Base-by-base conservation (phyloP, 1,140 invertebrate species). In the Drosophila trapezifrons region DNA sequence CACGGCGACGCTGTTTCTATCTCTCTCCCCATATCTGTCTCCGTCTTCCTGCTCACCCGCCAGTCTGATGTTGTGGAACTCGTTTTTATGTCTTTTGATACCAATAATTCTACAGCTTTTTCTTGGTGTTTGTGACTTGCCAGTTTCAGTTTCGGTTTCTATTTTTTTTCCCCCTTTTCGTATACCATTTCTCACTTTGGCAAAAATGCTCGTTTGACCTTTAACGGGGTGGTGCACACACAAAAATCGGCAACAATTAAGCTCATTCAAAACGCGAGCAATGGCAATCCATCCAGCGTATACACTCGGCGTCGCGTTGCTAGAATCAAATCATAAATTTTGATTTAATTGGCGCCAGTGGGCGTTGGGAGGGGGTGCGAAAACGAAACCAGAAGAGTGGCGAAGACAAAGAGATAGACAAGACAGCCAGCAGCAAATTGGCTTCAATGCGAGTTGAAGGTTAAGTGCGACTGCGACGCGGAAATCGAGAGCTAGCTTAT, bases 381-480 rank as follows among this genome's bases (percentile, higher is more conserved):
- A 57, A 76, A 72, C 45, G 22, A 73, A 49, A 35, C 49, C 45
- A 45, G 40, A 46, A 35, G 56, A 25, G 27, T 29, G 59, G 35
- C 20, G 40, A 32, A 55, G 42, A 37, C 29, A 27, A 43, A 47
- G 22, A 47, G 20, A 58, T 22, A 56, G 35, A 60, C 55, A 18
- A 58, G 25, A 15, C 35, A 67, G 25, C 37, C 43, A 69, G 71
- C 54, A 42, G 43, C 66, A 78, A 82, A 86, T 78, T 83, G 77
- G 74, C 66, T 89, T 84, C 80, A 89, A 89, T 84, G 80, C 84
- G 84, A 89, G 84, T 90, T 89, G 84, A 89, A 90, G 84, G 84
- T 89, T 89, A 87, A 80, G 72, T 82, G 62, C 70, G 69, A 73
- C 59, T 43, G 42, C 77, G 63, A 82, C 54, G 55, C 76, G 79